A percentile compares a stretch with the other conserved stretches of the same genome.
These are phyloP conservation scores for Pitta sordida DNA, from an alignment of 2,113 vertebrate genomes.

Conservation along the genomic window DNA sequence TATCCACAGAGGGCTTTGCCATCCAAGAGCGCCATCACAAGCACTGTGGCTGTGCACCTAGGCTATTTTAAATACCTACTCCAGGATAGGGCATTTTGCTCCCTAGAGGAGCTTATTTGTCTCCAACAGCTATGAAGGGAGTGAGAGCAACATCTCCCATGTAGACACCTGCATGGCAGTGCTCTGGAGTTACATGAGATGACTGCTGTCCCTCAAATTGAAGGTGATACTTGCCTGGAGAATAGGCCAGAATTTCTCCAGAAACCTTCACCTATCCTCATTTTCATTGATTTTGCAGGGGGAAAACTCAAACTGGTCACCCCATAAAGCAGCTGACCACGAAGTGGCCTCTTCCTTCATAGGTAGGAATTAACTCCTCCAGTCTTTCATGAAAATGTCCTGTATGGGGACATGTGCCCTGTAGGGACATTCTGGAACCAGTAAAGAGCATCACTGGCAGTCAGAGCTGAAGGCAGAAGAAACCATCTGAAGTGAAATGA, in stretches of 20 bases:
- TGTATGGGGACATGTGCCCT: background rate
- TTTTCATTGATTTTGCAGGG: background rate
- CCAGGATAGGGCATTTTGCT: background rate
- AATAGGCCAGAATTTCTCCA: background rate
- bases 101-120: background rate
- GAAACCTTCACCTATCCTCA: background rate
- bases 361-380: background rate
- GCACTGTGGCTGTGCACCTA: background rate
- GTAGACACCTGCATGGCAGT: background rate
- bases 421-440: background rate
- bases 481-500: background rate
- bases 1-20: accelerated
- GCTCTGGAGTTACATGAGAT: background rate
- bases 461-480: background rate
- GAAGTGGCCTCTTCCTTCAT: background rate
- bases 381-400: background rate
- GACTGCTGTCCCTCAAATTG: background rate
- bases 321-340: background rate
- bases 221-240: background rate
- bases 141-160: background rate
- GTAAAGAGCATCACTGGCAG: background rate
- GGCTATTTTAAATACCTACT: background rate
- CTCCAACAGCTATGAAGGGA: background rate
- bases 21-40: background rate
- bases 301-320: background rate